Evolutionary conservation across 2,888 invertebrate species (phyloP), one percentile per base, ranked within the genome.

Genomic region (Nemotelus nigrinus): DNA sequence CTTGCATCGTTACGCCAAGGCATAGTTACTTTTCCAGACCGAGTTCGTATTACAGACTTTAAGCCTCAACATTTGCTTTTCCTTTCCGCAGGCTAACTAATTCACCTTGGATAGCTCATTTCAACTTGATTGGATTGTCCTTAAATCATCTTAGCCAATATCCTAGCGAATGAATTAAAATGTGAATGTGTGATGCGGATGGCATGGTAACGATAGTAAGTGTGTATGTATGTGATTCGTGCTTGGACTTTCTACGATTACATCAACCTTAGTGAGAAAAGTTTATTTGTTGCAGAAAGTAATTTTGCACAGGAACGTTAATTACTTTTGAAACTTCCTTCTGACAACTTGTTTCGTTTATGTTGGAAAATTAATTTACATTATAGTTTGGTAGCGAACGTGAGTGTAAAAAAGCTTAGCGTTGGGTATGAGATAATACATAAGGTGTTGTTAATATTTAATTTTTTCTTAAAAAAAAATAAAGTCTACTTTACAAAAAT

Each of bases 91-190:
- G 68, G 50, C 53, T 68, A 68, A 39, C 68, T 72, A 63, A 70
- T 58, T 57, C 72, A 58, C 53, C 5, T 60, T 58, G 72, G 47
- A 45, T 57, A 45, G 72, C 45, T 72, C 57, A 72, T 72, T 72
- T 57, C 72, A 58, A 43, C 25, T 58, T 72, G 72, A 72, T 72
- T 72, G 72, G 72, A 72, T 58, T 72, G 57, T 72, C 72, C 58
- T 57, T 72, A 72, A 72, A 70, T 70, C 70, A 55, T 55, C 57
- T 72, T 25, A 45, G 72, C 48, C 47, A 58, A 72, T 72, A 58
- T 72, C 57, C 44, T 2, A 3, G 25, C 58, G 72, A 58, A 72
- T 72, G 60, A 58, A 58, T 72, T 72, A 71, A 10, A 57, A 41
- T 8, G 3, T 45, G 44, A 4, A 44, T 45, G 65, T 65, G 10